A percentile compares a stretch with the other conserved stretches of the same genome.
These are phyloP conservation scores for Macrophya alboannulata DNA, from an alignment of 2,888 invertebrate genomes.

Conservation along the genomic window DNA sequence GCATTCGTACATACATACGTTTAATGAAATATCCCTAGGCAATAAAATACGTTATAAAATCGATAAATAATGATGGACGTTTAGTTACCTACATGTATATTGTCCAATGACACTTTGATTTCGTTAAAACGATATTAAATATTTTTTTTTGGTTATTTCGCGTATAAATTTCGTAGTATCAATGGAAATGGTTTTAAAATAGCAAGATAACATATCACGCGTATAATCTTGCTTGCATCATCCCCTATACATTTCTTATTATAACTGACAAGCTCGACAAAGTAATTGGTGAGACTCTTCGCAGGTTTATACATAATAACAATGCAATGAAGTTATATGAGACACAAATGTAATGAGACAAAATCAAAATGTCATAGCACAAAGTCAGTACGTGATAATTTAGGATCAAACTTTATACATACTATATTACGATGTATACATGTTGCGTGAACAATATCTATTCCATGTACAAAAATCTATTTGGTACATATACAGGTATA, in stretches of 20 bases:
- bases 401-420: neutral
- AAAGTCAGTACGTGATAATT: constrained; percentile 26
- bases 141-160: neutral
- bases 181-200: neutral
- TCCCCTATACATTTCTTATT: neutral
- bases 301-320: neutral
- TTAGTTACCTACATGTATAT: constrained; percentile 6
- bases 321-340: neutral
- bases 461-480: constrained; percentile 13
- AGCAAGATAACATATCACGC: neutral
- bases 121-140: neutral
- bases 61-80: constrained; percentile 39
- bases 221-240: neutral
- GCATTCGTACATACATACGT: constrained; percentile 10
- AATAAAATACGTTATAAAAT: constrained; percentile 43
- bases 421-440: constrained; percentile 25
- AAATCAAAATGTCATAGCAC: constrained; percentile 30
- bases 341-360: neutral
- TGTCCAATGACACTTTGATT: constrained; percentile 32
- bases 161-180: neutral
- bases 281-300: too few species aligned
- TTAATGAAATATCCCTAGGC: constrained; percentile 18
- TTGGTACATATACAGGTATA: neutral
- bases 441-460: neutral
- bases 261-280: too few species aligned